Evolutionary conservation across 2,888 invertebrate genomes (phyloP), one percentile per base, ranked within the genome.

Genomic region (Iphiclides podalirius): DNA sequence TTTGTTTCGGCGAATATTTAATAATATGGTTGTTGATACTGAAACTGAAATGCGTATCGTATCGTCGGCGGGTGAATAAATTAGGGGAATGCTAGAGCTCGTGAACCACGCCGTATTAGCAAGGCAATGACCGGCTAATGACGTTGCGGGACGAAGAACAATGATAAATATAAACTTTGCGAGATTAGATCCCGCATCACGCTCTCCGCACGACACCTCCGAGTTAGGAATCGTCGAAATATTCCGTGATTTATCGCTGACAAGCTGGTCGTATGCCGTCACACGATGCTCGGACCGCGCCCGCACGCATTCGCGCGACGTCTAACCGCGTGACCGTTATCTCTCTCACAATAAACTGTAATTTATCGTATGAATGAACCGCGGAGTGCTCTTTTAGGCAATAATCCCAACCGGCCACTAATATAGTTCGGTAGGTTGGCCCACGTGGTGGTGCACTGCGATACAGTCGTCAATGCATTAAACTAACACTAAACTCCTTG

Each of bases 221-320:
- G 43, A 52, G 44, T 47, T 49, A 35, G 31, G 37, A 52, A 51
- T 57, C 41, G 58, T 31, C 52, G 57, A 67, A 70, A 73, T 70
- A 62, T 73, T 53, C 40, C 47, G 38, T 47, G 47, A 50, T 48
- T 45, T 56, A 43, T 46, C 37, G 41, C 50, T 26, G 34, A 43
- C 42, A 42, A 20, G 45, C 12, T 15, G 50, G 23, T 14, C 44
- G 45, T 17, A n/a, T 39, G 37, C 37, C 48, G 44, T 50, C 49
- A 50, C 20, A 39, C 43, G 39, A 34, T 42, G 28, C n/a, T n/a
- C 43, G 44, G 9, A 11, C 39, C 39, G 44, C 43, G 43, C 49
- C 34, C 43, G 39, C 12, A 57, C 69, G 69, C 70, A 65, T 65
- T 52, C 34, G 34, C 56, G 59, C 74, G 70, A 76, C 51, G 52